A percentile compares a stretch with the other conserved stretches of the same genome.
These are phyloP conservation scores for Asteroscopus sphinx DNA, from an alignment of 2,888 invertebrate species.

Conservation along the genomic window DNA sequence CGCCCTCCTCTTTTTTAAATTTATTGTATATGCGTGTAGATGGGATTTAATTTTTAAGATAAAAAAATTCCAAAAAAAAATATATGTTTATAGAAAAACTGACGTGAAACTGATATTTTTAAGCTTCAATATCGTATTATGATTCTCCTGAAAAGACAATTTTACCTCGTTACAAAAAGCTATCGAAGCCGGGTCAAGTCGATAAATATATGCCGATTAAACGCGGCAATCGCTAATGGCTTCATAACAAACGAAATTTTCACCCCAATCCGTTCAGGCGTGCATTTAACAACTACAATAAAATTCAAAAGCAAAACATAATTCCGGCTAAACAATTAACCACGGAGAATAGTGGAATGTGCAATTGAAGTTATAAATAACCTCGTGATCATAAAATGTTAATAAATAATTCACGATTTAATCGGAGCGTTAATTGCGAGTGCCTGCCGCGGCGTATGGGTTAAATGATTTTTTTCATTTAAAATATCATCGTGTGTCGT, in stretches of 20 bases:
- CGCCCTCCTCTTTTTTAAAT: too few relatives aligned
- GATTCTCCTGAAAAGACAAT: too few relatives aligned
- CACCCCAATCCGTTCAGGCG: constrained; percentile 16
- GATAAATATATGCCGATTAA: constrained; percentile 34
- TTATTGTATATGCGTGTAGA: too few relatives aligned
- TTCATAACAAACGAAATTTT: constrained; percentile 31
- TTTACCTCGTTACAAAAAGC: too few relatives aligned
- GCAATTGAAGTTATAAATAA: constrained; percentile 56
- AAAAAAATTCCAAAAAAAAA: too few relatives aligned
- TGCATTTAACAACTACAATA: constrained; percentile 37
- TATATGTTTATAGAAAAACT: too few relatives aligned
- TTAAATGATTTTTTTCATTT: constrained; percentile 66
- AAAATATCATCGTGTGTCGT: constrained; percentile 70
- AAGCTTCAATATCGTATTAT: too few relatives aligned
- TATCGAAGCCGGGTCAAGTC: too few relatives aligned
- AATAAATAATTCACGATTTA: constrained; percentile 76
- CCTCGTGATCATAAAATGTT: constrained; percentile 63
- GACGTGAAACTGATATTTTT: too few relatives aligned
- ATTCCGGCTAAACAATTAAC: constrained; percentile 49
- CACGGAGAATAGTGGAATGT: constrained; percentile 36
- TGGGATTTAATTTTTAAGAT: too few relatives aligned
- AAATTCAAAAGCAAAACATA: constrained; percentile 35
- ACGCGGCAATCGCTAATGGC: constrained; percentile 32
- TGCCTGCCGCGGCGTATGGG: constrained; percentile 38
- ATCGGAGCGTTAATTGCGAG: constrained; percentile 73